Conservation (phyloP, 1,140 invertebrate species). For the Listronotus oregonensis region DNA sequence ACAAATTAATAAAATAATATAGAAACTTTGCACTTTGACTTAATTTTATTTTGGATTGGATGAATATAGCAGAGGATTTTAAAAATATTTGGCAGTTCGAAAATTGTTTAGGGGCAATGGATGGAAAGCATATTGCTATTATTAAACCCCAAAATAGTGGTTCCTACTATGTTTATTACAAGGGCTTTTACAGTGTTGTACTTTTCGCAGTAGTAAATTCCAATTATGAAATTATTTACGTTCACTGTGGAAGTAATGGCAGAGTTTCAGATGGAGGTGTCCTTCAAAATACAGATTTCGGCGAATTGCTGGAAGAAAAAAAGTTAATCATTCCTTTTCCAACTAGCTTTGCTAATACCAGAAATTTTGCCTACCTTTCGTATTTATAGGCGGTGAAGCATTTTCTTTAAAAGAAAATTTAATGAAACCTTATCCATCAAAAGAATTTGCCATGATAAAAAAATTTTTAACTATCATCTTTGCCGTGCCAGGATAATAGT, state of each 20-base stretch:
- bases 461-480: constrained; percentile 27
- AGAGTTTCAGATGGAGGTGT: constrained; percentile 50
- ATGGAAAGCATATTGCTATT: constrained; percentile 53
- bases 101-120: constrained; percentile 51
- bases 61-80: constrained; percentile 45
- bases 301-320: constrained; percentile 8
- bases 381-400: constrained; percentile 58
- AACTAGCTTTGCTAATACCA: background rate
- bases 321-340: constrained; percentile 14
- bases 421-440: constrained; percentile 57
- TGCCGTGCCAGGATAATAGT: constrained; percentile 24
- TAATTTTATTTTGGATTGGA: constrained; percentile 27
- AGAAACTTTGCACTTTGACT: no score
- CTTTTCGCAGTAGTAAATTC: constrained; percentile 54
- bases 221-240: constrained; percentile 54
- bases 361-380: constrained; percentile 45
- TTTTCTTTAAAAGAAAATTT: constrained; percentile 56
- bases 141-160: constrained; percentile 33
- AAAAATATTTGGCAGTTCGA: constrained; percentile 53
- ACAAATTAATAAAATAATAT: no score
- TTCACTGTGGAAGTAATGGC: constrained; percentile 57
- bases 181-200: constrained; percentile 51
- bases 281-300: background rate
- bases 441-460: constrained; percentile 38
- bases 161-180: constrained; percentile 56